Base-by-base conservation (phyloP, 1,140 invertebrate species). In the Drosophila sulfurigaster region DNA sequence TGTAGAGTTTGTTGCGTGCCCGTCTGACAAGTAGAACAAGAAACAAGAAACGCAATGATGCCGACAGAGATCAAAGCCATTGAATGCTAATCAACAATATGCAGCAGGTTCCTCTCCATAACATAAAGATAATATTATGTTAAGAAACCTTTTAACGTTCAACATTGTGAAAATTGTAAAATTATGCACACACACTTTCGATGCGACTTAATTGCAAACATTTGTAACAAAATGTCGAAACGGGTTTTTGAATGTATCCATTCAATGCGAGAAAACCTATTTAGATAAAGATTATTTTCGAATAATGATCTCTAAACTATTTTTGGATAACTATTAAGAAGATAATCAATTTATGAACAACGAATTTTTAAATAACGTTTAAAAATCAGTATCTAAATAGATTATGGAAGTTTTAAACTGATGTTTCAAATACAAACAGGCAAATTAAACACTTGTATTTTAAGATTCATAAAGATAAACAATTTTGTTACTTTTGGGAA, bases 31-130 rank as follows among this genome's bases (percentile, higher is more conserved):
- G 8, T 41, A 43, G 58, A 45, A 46, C 25, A 16, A 66, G 41
- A 58, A 56, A 10, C 35, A 10, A 38, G 0, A 25, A 25, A 25
- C 20, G 20, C 20, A 8, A 7, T 6, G 30, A 32, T 28, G 51
- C 59, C 60, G 60, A 46, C 68, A 41, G 41, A 71, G 68, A 71
- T 71, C 68, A 71, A 71, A 65, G 60, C n/a, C 38, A 60, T 49
- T 68, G 48, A 38, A 16, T 15, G 46, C 48, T 62, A 70, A 49
- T 52, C 67, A 35, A 54, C 25, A 35, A n/a, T 35, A 54, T 54
- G 32, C 54, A 57, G 32, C 54, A 57, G 15, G 54, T 41, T 57
- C 8, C 46, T 41, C 35, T 41, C 13, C 35, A 49, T 38, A 63
- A 63, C 35, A 49, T 38, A 63, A 63, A 63, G 59, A 63, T 49